Conservation (phyloP, 2,888 invertebrate genomes). For the Chesias legatella region DNA sequence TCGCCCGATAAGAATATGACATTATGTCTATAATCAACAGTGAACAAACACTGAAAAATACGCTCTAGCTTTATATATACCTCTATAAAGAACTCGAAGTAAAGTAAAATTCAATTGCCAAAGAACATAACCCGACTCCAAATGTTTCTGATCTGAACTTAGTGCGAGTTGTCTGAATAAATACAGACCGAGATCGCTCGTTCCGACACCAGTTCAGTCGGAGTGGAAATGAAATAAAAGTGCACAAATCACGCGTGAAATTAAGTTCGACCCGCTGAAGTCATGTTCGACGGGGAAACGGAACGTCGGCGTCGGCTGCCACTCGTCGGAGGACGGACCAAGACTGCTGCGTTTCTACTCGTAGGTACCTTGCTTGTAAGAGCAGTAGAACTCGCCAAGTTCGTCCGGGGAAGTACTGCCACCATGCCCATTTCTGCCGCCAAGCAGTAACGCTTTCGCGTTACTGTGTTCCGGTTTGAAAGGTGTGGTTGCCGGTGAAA, state of each 20-base stretch:
- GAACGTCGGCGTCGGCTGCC: constrained; percentile 43
- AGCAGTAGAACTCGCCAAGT: too few relatives aligned
- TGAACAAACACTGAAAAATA: too few relatives aligned
- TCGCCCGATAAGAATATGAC: too few relatives aligned
- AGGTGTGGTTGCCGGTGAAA: too few relatives aligned
- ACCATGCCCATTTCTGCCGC: too few relatives aligned
- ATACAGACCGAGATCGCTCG: constrained; percentile 33
- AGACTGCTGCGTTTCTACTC: constrained; percentile 24
- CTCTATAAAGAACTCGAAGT: constrained; percentile 10
- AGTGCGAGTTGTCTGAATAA: constrained; percentile 28
- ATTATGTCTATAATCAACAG: too few relatives aligned
- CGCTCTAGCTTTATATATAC: constrained; percentile 14
- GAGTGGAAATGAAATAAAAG: constrained; percentile 71
- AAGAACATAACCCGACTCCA: constrained; percentile 17
- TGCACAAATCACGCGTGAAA: constrained; percentile 77
- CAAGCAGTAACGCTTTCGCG: too few relatives aligned
- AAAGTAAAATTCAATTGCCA: constrained; percentile 16
- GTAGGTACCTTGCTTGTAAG: constrained; percentile 29
- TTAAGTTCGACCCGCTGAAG: constrained; percentile 69
- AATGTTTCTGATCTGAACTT: constrained; percentile 20
- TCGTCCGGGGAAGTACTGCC: too few relatives aligned
- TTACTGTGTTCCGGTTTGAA: too few relatives aligned
- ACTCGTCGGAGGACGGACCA: constrained; percentile 31
- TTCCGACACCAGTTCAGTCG: constrained; percentile 45
- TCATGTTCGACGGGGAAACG: constrained; percentile 56